Evolutionary conservation across 2,797 vertebrate genomes (phyloP).

Genomic region (Hephaestus fuliginosus): DNA sequence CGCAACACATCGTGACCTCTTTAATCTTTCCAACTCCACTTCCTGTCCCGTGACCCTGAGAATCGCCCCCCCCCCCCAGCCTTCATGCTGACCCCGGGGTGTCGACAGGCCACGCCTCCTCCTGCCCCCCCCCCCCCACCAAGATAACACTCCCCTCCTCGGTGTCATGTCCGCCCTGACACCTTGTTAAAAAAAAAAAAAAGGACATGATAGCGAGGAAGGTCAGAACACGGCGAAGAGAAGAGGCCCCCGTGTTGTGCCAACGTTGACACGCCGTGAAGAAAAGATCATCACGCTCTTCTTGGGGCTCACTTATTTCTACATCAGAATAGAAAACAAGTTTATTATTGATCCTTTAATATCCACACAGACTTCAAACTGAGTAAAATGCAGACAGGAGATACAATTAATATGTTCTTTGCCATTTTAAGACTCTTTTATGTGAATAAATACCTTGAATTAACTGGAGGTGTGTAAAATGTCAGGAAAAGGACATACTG

Average conservation of each 20-base stretch:
- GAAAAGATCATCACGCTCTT: no score
- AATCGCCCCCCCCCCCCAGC: background rate
- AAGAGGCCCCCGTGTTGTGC: background rate
- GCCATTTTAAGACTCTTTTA: background rate
- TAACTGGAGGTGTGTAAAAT: background rate
- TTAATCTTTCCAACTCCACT: constrained; percentile 3
- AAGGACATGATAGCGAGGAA: constrained; percentile 50
- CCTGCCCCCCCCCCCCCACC: constrained; percentile 16
- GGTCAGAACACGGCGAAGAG: constrained; percentile 53
- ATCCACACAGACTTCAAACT: no score
- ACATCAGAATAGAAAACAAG: background rate
- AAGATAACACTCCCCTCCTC: constrained; percentile 47
- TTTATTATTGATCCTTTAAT: background rate
- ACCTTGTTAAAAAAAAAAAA: constrained; percentile 64
- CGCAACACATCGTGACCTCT: background rate
- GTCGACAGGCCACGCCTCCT: constrained; percentile 54
- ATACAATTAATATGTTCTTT: background rate
- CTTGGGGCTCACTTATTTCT: background rate
- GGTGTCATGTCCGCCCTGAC: constrained; percentile 54
- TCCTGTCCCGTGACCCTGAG: constrained; percentile 35
- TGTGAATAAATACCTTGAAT: background rate
- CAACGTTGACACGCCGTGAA: background rate
- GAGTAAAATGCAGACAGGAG: no score
- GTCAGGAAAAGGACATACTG: background rate
- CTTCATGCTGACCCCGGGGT: constrained; percentile 6